These are phyloP conservation scores for Megathymus violae DNA, from an alignment of 1,140 invertebrate genomes.

Conservation along the genomic window DNA sequence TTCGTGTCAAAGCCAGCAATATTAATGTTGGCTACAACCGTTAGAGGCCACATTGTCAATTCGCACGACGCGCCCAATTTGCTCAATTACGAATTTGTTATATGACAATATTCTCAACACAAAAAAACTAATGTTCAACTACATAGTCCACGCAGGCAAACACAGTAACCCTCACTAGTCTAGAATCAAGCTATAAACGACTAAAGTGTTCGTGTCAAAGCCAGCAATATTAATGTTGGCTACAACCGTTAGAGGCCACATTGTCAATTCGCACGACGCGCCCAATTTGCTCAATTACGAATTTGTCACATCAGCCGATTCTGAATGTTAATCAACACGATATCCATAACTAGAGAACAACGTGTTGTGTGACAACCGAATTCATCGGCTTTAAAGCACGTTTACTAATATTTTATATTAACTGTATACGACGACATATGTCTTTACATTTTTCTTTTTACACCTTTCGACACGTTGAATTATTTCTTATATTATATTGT, in stretches of 20 bases:
- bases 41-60: constrained; percentile 56
- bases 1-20: constrained; percentile 65
- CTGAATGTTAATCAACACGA: constrained; percentile 18
- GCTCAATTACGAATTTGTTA: constrained; percentile 67
- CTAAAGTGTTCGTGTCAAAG: constrained; percentile 64
- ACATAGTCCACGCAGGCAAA: no score
- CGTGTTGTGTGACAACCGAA: constrained; percentile 12
- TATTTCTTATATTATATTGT: no score
- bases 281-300: constrained; percentile 57
- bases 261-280: constrained; percentile 63
- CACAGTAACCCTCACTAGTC: neutral
- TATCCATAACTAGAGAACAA: constrained; percentile 9
- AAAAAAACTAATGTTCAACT: neutral
- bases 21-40: constrained; percentile 67
- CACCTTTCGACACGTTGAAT: constrained; percentile 4
- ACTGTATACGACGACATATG: no score
- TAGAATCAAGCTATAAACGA: constrained; percentile 6
- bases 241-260: constrained; percentile 63
- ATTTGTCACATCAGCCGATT: constrained; percentile 69
- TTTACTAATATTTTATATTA: neutral
- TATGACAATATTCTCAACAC: no score
- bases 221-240: constrained; percentile 62
- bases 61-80: constrained; percentile 66
- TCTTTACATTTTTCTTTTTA: neutral
- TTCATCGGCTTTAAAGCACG: neutral